phyloP scores from a whole-genome alignment of 2,888 invertebrate species.

The Euzetes globulus region DNA sequence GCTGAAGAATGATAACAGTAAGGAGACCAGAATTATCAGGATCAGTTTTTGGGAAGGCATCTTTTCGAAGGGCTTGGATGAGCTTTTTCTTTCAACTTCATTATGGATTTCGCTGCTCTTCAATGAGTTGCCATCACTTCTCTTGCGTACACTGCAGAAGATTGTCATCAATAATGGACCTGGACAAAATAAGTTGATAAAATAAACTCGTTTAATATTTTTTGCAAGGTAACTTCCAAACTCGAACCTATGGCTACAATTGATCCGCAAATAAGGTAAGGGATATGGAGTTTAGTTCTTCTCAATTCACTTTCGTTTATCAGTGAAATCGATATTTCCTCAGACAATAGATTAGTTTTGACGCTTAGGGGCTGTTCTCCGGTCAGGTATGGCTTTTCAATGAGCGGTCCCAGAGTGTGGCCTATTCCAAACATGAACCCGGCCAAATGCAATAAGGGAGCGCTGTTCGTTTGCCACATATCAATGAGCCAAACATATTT shows the following conservation, averaged over 20 bases:
- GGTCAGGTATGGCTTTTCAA: not conserved
- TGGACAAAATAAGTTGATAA: not conserved
- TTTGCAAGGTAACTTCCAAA: too few species aligned
- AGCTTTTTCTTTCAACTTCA: not conserved
- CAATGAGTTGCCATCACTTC: not conserved
- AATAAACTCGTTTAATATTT: too few species aligned
- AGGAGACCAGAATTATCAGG: not conserved
- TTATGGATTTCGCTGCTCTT: not conserved
- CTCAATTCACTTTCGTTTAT: not conserved
- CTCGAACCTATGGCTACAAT: not conserved
- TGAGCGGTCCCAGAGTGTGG: not conserved
- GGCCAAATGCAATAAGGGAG: not conserved
- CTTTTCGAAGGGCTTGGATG: not conserved
- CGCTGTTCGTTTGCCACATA: not conserved
- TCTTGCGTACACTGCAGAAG: not conserved
- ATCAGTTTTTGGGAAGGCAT: not conserved
- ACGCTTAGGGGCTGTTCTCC: not conserved
- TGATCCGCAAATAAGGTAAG: not conserved
- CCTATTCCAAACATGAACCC: conserved; percentile 16
- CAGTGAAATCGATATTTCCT: not conserved
- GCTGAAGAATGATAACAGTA: not conserved
- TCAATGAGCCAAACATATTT: conserved; percentile 8
- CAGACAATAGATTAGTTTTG: not conserved
- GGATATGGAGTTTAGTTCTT: not conserved
- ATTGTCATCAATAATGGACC: too few species aligned